Evolutionary conservation across 2,797 vertebrate genomes (phyloP), one percentile per base, ranked within the genome.

Genomic region (Myioborus melanocephalus): DNA sequence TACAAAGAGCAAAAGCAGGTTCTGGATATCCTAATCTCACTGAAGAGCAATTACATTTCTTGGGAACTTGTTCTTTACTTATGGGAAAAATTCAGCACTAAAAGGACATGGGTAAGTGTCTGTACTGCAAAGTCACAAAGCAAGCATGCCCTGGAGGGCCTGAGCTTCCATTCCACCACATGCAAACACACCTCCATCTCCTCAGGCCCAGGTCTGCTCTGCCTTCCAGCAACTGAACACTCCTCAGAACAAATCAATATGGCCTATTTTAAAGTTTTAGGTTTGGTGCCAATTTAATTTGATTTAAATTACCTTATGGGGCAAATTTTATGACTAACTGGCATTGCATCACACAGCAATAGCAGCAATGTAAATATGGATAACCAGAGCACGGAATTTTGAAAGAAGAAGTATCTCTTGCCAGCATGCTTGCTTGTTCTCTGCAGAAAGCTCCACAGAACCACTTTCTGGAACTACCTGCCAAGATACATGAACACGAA

Each of bases 401-500:
- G 80, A 94, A 91, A 70, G 21, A 70, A 90, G 37, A 82, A 63
- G 12, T 17, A 35, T 63, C 65, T 76, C 34, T 68, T 71, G 87
- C 83, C 77, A 91, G 63, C 60, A 87, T 32, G 64, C 43, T 83
- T 83, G 75, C 80, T 81, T 80, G 63, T n/a, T 64, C 96, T 88
- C 85, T 83, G 56, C 73, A 87, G 41, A 90, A 83, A 47, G 46
- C 46, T 81, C 43, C 69, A 80, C 37, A 73, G 71, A 91, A 41
- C 34, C 61, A 53, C 53, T 86, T 89, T 83, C 53, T 55, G 64
- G 46, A 95, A 37, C 32, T 60, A 83, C 46, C 34, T 21, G 37
- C 49, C 78, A 91, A 94, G 53, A 8, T 43, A 89, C 2, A 1
- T 57, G 64, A 77, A 52, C 32, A 53, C 17, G 66, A 59, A 85